A percentile compares a stretch with the other conserved stretches of the same genome.
Evolutionary conservation across 2,797 vertebrate genomes (phyloP).

Genomic region (Glyptemys insculpta): DNA sequence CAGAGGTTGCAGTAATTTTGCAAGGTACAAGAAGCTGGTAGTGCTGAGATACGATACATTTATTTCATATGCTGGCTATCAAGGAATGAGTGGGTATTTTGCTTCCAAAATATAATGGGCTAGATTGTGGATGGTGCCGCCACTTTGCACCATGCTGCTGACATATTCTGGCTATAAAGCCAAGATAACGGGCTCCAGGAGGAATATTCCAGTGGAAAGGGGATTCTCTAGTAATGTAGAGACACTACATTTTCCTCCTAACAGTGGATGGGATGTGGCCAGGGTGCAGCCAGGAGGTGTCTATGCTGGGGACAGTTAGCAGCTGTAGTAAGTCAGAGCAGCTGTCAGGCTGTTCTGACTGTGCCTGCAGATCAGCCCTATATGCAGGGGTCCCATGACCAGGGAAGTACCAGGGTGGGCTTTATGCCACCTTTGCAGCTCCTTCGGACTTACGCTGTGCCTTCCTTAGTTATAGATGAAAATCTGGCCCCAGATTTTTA

Average conservation of each 20-base stretch:
- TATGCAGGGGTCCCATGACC: not conserved
- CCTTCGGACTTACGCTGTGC: not conserved
- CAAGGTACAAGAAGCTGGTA: not conserved
- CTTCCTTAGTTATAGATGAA: not conserved
- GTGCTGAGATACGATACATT: not conserved
- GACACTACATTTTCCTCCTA: not conserved
- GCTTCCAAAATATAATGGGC: not conserved
- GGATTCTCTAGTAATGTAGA: not conserved
- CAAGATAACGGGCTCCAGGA: rapidly evolving
- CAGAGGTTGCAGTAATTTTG: not conserved
- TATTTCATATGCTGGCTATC: not conserved
- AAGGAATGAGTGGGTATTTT: not conserved
- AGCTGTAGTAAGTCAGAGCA: not conserved
- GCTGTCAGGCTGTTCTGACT: not conserved
- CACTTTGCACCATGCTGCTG: not conserved
- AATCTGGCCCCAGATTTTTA: not conserved
- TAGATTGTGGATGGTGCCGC: rapidly evolving
- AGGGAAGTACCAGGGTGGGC: not conserved
- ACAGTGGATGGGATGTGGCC: not conserved
- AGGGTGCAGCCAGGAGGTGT: not conserved
- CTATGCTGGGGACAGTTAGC: not conserved
- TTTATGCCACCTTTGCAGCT: not conserved
- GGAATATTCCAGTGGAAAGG: not conserved
- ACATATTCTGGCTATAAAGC: not conserved
- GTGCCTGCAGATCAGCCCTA: not conserved